phyloP scores from a whole-genome alignment of 2,113 vertebrate genomes.

The Pontoporia blainvillei region DNA sequence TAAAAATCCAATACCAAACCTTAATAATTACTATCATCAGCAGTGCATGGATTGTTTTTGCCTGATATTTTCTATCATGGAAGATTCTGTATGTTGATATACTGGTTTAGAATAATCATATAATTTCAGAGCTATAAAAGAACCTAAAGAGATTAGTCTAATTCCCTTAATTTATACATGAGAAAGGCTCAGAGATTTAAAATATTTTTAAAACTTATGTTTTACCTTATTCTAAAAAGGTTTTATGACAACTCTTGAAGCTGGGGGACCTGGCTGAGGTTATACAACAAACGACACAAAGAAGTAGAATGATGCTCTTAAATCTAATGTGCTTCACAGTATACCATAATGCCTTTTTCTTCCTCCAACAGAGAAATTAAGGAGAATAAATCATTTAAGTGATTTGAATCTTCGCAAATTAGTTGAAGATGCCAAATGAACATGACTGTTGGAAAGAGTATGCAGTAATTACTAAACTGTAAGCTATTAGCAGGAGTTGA shows the following conservation, averaged over 20 bases:
- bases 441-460: neutral
- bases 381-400: neutral
- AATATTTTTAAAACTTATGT: neutral
- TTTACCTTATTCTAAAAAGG: slow-evolving; percentile 8
- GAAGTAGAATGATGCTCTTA: neutral
- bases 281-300: neutral
- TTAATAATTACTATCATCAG: neutral
- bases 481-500: neutral
- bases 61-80: neutral
- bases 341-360: neutral
- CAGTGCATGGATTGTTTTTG: neutral
- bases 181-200: slow-evolving; percentile 6
- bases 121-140: neutral
- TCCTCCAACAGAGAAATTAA: neutral
- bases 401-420: neutral
- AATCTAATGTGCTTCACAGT: neutral
- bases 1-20: neutral
- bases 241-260: neutral
- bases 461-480: neutral
- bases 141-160: neutral
- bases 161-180: neutral
- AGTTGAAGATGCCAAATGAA: slow-evolving; percentile 1
- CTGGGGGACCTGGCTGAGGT: neutral
- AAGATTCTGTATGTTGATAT: neutral
- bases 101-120: neutral